phyloP scores from a whole-genome alignment of 2,113 vertebrate species.

The Lonchura striata region DNA sequence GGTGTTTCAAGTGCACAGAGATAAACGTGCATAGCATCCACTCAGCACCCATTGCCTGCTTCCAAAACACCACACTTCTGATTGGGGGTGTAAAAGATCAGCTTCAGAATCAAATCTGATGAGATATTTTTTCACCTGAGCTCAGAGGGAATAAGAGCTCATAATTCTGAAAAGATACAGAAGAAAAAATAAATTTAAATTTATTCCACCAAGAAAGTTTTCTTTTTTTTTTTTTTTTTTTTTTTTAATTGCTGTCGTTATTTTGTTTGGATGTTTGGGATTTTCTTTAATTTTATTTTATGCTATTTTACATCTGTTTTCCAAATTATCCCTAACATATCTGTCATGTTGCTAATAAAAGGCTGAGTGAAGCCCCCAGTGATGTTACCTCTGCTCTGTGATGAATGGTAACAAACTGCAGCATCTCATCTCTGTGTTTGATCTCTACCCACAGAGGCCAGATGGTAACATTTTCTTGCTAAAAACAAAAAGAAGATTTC shows the following conservation, averaged over 20 bases:
- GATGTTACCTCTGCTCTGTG: neutral
- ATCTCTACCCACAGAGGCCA: neutral
- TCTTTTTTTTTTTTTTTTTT: no score
- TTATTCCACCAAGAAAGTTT: neutral
- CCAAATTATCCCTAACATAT: fast-evolving
- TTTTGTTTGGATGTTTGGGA: neutral
- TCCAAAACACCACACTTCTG: neutral
- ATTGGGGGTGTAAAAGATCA: neutral
- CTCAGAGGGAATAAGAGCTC: neutral
- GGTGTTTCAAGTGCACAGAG: neutral
- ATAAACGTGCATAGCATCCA: neutral
- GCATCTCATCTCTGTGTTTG: neutral
- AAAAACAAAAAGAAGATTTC: neutral
- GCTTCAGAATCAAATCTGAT: neutral
- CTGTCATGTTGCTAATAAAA: neutral
- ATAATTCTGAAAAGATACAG: fast-evolving
- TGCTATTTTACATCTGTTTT: neutral
- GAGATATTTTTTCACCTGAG: neutral
- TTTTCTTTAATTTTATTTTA: neutral
- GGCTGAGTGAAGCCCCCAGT: neutral
- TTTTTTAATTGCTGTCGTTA: neutral
- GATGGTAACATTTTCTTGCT: neutral
- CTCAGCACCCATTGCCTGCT: neutral
- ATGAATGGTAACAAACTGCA: neutral
- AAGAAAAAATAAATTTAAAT: neutral